phyloP scores from a whole-genome alignment of 2,888 invertebrate genomes.

The Syrphus vitripennis region DNA sequence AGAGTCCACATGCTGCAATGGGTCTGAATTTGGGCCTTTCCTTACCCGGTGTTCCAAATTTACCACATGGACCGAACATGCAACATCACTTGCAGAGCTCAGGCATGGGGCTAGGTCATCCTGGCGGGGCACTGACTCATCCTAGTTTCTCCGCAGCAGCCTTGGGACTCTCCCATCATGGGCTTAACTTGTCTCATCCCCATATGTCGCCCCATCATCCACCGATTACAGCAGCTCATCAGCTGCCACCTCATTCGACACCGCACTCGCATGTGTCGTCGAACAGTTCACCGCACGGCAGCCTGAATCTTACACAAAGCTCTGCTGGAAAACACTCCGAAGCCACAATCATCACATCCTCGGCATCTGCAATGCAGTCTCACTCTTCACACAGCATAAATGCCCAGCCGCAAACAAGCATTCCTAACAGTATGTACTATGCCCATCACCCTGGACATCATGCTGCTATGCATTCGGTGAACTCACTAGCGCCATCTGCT shows the following conservation, averaged over 20 bases:
- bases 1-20: slow-evolving; percentile 78
- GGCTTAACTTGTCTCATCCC: slow-evolving; percentile 78
- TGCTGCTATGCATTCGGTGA: slow-evolving; percentile 77
- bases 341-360: slow-evolving; percentile 73
- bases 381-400: slow-evolving; percentile 72
- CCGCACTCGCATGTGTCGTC: slow-evolving; percentile 72
- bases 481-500: slow-evolving; percentile 75
- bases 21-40: slow-evolving; percentile 79
- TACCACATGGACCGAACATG: slow-evolving; percentile 77
- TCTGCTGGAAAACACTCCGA: slow-evolving; percentile 72
- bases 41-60: slow-evolving; percentile 75
- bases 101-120: slow-evolving; percentile 77
- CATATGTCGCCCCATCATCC: slow-evolving; percentile 77
- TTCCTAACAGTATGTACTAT: slow-evolving; percentile 77
- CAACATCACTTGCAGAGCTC: slow-evolving; percentile 78
- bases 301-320: slow-evolving; percentile 74
- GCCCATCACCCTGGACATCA: slow-evolving; percentile 76
- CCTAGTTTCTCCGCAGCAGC: slow-evolving; percentile 78
- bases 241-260: slow-evolving; percentile 77
- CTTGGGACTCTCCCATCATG: slow-evolving; percentile 77
- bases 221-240: slow-evolving; percentile 76
- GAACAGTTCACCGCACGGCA: slow-evolving; percentile 76
- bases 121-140: slow-evolving; percentile 76
- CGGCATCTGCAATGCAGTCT: slow-evolving; percentile 74
- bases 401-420: slow-evolving; percentile 65